These are phyloP conservation scores for Contarinia nasturtii DNA, from an alignment of 1,140 invertebrate species.

Conservation along the genomic window DNA sequence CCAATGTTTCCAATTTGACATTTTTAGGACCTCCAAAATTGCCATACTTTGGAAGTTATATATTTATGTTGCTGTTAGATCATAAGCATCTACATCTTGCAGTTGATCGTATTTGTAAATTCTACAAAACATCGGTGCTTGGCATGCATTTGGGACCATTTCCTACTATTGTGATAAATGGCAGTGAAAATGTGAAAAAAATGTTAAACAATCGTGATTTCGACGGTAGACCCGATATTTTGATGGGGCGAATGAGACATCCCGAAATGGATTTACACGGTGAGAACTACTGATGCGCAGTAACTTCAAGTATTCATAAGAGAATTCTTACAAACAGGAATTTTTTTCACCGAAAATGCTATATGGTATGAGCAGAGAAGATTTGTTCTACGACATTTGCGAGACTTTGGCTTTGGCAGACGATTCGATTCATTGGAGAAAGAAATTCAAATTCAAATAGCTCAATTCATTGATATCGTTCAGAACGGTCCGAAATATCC, in stretches of 20 bases:
- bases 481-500: conserved; percentile 29
- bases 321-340: conserved; percentile 24
- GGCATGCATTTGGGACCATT: conserved; percentile 22
- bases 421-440: conserved; percentile 31
- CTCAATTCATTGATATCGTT: conserved; percentile 31
- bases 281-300: conserved; percentile 8
- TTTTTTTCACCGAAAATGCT: conserved; percentile 42
- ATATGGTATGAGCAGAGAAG: conserved; percentile 51
- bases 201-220: conserved; percentile 22
- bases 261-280: conserved; percentile 17
- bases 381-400: conserved; percentile 43
- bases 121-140: conserved; percentile 26
- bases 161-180: conserved; percentile 20
- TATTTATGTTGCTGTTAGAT: conserved; percentile 17
- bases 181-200: conserved; percentile 21
- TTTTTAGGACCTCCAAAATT: conserved; percentile 12
- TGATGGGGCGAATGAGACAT: conserved; percentile 9
- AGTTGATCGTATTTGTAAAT: conserved; percentile 12
- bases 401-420: conserved; percentile 52
- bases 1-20: background rate
- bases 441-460: conserved; percentile 28
- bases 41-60: conserved; percentile 19
- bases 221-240: conserved; percentile 20
- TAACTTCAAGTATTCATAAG: background rate
- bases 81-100: conserved; percentile 18